A percentile compares a stretch with the other conserved stretches of the same genome.
Conservation (phyloP, 2,888 invertebrate genomes). For the Lymantria dispar region DNA sequence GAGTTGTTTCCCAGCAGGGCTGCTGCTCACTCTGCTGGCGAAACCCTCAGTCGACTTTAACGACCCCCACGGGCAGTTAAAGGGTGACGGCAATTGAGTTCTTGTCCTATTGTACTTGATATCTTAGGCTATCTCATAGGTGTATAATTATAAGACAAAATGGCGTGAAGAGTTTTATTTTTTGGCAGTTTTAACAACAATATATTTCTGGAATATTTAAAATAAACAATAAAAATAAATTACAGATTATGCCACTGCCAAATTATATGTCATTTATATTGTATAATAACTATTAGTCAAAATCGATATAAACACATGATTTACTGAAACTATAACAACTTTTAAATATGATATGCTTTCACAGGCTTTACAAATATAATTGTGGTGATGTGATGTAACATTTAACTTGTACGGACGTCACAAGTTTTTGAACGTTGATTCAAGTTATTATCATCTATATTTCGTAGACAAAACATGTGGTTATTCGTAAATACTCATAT, state of each 20-base stretch:
- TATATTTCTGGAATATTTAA: slow-evolving; percentile 55
- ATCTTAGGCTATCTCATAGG: too few relatives aligned
- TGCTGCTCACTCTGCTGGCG: too few relatives aligned
- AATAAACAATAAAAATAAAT: slow-evolving; percentile 36
- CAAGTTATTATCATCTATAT: slow-evolving; percentile 11
- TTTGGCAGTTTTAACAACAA: slow-evolving; percentile 63
- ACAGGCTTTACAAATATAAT: slow-evolving; percentile 11
- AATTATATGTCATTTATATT: slow-evolving; percentile 18
- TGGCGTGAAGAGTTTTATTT: slow-evolving; percentile 79
- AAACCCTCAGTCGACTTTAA: too few relatives aligned
- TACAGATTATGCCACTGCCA: slow-evolving; percentile 37
- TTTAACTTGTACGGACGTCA: not conserved
- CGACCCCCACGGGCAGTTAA: too few relatives aligned
- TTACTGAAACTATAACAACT: slow-evolving; percentile 33
- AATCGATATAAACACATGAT: slow-evolving; percentile 34
- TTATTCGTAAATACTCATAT: slow-evolving; percentile 8
- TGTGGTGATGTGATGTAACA: too few relatives aligned
- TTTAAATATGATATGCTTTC: slow-evolving; percentile 41
- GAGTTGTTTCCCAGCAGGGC: too few relatives aligned
- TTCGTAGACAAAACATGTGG: not conserved
- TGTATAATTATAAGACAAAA: slow-evolving; percentile 23
- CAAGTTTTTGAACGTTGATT: slow-evolving; percentile 11
- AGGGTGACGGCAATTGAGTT: not conserved
- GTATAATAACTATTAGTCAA: slow-evolving; percentile 17
- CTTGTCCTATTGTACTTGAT: not conserved